phyloP scores from a whole-genome alignment of 2,888 invertebrate species.

The Eilema caniola region DNA sequence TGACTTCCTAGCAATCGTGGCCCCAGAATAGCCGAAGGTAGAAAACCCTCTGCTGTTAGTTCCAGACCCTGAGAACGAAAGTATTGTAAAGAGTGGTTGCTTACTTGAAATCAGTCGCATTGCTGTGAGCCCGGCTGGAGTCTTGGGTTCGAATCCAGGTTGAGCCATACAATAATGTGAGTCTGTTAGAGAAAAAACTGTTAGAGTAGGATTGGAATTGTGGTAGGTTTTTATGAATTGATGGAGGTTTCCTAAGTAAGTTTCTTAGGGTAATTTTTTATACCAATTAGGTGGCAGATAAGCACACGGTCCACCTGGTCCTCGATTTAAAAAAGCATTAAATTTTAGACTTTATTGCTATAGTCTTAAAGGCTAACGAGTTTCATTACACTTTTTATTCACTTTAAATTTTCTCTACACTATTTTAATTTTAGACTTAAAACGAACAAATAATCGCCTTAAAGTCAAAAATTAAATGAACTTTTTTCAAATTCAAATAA shows the following conservation, averaged over 20 bases:
- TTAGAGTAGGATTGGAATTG: slow-evolving; percentile 27
- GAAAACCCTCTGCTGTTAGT: slow-evolving; percentile 80
- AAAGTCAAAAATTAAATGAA: too few species aligned
- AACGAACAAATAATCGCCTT: too few species aligned
- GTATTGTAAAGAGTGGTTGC: slow-evolving; percentile 14
- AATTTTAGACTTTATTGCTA: too few species aligned
- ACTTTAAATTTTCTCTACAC: too few species aligned
- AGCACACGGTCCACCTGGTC: too few species aligned
- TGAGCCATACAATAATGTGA: slow-evolving; percentile 23
- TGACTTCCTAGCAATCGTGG: slow-evolving; percentile 76
- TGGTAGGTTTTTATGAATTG: not conserved
- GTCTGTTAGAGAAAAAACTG: slow-evolving; percentile 35
- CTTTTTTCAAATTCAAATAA: too few species aligned
- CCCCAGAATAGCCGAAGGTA: slow-evolving; percentile 82
- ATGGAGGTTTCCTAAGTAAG: not conserved
- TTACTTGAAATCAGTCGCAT: slow-evolving; percentile 28
- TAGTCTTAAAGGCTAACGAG: too few species aligned
- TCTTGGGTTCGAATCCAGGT: slow-evolving; percentile 22
- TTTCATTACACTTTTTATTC: too few species aligned
- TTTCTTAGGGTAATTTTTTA: not conserved
- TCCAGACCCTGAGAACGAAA: slow-evolving; percentile 61
- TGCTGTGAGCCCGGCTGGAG: slow-evolving; percentile 22
- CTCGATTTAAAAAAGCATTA: too few species aligned
- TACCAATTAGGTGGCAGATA: too few species aligned
- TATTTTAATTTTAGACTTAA: too few species aligned